Evolutionary conservation across 2,113 vertebrate species (phyloP), one percentile per base, ranked within the genome.

Genomic region (Tupaia chinensis): DNA sequence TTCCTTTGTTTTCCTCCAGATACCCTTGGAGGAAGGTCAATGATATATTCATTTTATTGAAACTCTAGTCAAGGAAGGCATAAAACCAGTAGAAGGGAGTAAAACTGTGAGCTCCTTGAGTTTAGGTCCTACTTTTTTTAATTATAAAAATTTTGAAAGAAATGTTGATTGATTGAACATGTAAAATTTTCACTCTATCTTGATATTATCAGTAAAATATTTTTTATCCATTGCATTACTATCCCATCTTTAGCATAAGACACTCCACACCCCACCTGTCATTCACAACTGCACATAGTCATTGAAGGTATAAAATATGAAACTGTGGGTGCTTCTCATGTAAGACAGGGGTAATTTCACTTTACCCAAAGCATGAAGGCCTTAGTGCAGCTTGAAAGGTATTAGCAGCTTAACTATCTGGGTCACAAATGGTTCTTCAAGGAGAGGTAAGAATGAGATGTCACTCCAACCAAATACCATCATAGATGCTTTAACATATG

Each of bases 1-100:
- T 88, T 87, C 58, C 68, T 95, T 84, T 86, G 44, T 93, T 96
- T 96, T 89, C 66, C 58, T 93, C 89, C 61, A 87, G 83, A 94
- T 44, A 76, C 69, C 32, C 78, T 29, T 13, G 60, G 58, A 83
- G 60, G 68, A 97, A 95, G 66, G 73, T 91, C 53, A 56, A 61
- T 56, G 15, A 7, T 82, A 81, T 56, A 91, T 60, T 93, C 17
- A 61, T 91, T 94, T 95, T 86, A 86, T 77, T 93, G 61, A 93
- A 91, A 87, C 34, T 66, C 63, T 86, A 34, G 63, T 89, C 66
- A 61, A 91, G 68, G 66, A 90, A 96, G 93, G 89, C 27, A 69
- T 56, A 91, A 96, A 93, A 60, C 13, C 53, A 69, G 63, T 19
- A 93, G 53, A 95, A 89, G 65, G 89, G 58, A 81, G 15, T n/a